Conservation (phyloP, 2,797 vertebrate species). For the Lacerta viridis region DNA sequence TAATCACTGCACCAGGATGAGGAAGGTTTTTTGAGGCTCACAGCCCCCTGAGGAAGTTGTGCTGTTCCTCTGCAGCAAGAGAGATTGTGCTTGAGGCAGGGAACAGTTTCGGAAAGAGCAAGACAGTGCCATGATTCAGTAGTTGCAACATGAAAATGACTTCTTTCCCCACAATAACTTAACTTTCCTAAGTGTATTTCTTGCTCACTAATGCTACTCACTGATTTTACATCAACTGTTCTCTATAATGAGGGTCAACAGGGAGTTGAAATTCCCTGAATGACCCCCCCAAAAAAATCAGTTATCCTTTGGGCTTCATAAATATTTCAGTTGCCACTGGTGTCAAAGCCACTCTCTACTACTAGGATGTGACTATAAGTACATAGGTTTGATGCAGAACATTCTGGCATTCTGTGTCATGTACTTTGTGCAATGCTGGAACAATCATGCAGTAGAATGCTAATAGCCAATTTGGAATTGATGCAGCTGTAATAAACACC, state of each 20-base stretch:
- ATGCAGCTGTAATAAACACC: slow-evolving; percentile 45
- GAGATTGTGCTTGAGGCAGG: background rate
- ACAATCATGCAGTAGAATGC: background rate
- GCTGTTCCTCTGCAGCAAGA: slow-evolving; percentile 2
- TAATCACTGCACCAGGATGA: background rate
- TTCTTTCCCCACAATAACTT: background rate
- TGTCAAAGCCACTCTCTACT: background rate
- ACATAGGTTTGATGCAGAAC: background rate
- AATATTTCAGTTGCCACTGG: background rate
- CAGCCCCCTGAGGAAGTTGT: slow-evolving; percentile 16
- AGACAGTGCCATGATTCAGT: slow-evolving; percentile 4
- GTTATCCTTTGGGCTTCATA: background rate
- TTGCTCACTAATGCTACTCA: background rate
- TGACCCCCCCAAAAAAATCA: background rate
- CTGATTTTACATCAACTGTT: background rate
- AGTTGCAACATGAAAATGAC: slow-evolving; percentile 22
- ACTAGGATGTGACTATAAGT: background rate
- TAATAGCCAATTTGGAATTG: slow-evolving; percentile 1
- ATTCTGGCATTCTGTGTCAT: background rate
- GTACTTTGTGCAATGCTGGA: background rate
- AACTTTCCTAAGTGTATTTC: background rate
- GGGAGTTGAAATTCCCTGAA: background rate
- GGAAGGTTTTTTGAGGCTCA: background rate
- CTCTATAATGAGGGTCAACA: background rate
- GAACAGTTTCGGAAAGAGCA: slow-evolving; percentile 5